A percentile compares a stretch with the other conserved stretches of the same genome.
These are phyloP conservation scores for Scaptomyza polygonia DNA, from an alignment of 2,888 invertebrate species.

Conservation along the genomic window DNA sequence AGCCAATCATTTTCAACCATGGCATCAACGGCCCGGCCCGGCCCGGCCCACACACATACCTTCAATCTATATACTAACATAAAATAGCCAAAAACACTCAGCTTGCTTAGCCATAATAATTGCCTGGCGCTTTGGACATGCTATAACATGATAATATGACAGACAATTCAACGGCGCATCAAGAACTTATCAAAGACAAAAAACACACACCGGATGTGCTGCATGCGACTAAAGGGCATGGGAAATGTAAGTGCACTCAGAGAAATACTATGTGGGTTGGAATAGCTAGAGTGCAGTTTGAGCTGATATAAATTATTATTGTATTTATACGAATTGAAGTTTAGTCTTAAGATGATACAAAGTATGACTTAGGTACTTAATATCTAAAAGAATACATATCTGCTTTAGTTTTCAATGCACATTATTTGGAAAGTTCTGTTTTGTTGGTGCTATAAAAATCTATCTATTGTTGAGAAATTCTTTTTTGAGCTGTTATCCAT, in stretches of 20 bases:
- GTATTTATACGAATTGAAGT: too few relatives aligned
- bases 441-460: too few relatives aligned
- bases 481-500: neutral
- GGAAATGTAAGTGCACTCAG: slow-evolving; percentile 1
- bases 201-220: slow-evolving; percentile 55
- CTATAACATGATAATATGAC: slow-evolving; percentile 78
- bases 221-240: slow-evolving; percentile 4
- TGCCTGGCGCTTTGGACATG: slow-evolving; percentile 70
- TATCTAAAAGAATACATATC: too few relatives aligned
- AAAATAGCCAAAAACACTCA: slow-evolving; percentile 44
- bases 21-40: slow-evolving; percentile 54
- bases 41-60: slow-evolving; percentile 64
- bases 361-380: too few relatives aligned
- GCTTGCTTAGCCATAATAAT: slow-evolving; percentile 43
- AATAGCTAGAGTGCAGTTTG: neutral
- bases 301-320: too few relatives aligned
- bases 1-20: slow-evolving; percentile 35
- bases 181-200: slow-evolving; percentile 59
- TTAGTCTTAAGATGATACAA: neutral
- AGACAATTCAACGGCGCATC: slow-evolving; percentile 71
- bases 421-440: too few relatives aligned
- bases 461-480: neutral
- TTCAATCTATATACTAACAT: slow-evolving; percentile 14
- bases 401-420: too few relatives aligned
- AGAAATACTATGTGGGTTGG: neutral